Conservation (phyloP, 2,888 invertebrate genomes). For the Agrotis ipsilon region DNA sequence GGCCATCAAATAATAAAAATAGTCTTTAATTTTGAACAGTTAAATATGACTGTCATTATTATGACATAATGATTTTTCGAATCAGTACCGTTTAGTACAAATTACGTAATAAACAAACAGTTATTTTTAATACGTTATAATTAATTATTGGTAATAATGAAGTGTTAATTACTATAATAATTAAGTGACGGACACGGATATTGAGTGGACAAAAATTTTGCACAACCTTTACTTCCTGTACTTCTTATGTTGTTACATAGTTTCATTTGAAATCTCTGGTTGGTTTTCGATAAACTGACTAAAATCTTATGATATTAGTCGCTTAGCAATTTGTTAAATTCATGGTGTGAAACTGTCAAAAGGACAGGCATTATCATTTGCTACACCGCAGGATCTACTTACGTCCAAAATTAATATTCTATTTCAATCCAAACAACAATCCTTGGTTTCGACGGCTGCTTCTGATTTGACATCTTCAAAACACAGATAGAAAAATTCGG, state of each 20-base stretch:
- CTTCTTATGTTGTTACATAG: not conserved
- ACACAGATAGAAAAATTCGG: too few relatives aligned
- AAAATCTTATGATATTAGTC: too few relatives aligned
- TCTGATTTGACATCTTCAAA: too few relatives aligned
- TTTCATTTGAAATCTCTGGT: slow-evolving; percentile 12
- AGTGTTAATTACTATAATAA: too few relatives aligned
- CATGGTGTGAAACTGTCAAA: too few relatives aligned
- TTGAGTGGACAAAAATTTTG: slow-evolving; percentile 8
- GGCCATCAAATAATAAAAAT: not conserved
- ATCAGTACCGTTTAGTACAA: not conserved
- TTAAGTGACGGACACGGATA: slow-evolving; percentile 11
- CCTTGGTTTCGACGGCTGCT: too few relatives aligned
- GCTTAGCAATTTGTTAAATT: not conserved
- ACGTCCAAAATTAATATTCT: too few relatives aligned
- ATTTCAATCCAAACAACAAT: too few relatives aligned
- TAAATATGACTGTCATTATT: slow-evolving; percentile 2
- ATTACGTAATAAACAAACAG: slow-evolving; percentile 10
- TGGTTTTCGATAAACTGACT: not conserved
- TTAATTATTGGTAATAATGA: not conserved
- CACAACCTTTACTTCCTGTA: slow-evolving; percentile 6
- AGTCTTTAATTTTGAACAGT: slow-evolving; percentile 14
- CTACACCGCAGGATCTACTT: too few relatives aligned
- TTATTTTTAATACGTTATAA: slow-evolving; percentile 17
- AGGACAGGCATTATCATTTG: too few relatives aligned
- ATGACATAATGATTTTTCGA: slow-evolving; percentile 9